Percentiles rank a stretch among this genome's conserved stretches.
Evolutionary conservation across 2,113 vertebrate genomes (phyloP).

Genomic region (Toxotes chatareus): DNA sequence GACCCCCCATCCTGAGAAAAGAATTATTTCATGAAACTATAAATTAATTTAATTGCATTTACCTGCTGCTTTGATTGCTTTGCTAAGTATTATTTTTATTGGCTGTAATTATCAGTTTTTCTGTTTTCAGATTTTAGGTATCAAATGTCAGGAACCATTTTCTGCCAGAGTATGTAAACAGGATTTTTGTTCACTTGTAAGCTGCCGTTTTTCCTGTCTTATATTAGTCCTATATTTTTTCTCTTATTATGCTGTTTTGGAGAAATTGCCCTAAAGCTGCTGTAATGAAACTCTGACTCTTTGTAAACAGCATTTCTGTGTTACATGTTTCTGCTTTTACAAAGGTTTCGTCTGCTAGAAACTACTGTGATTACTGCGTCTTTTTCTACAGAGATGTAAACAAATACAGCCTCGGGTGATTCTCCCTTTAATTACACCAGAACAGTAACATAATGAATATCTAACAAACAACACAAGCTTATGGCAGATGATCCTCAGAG

Average conservation of each 20-base stretch:
- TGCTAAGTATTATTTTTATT: too few relatives aligned
- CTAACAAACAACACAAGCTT: neutral
- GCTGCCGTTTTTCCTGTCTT: neutral
- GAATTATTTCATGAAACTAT: too few relatives aligned
- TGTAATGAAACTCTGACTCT: slow-evolving; percentile 26
- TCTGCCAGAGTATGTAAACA: too few relatives aligned
- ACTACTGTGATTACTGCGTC: neutral
- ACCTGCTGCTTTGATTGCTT: too few relatives aligned
- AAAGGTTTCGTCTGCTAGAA: slow-evolving; percentile 6
- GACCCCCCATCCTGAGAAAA: too few relatives aligned
- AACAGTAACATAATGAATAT: slow-evolving; percentile 10
- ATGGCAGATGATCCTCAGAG: neutral
- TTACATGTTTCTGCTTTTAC: slow-evolving; percentile 23
- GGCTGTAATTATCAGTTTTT: too few relatives aligned
- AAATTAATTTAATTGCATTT: too few relatives aligned
- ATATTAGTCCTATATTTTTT: slow-evolving; percentile 2
- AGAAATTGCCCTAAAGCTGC: slow-evolving; percentile 16
- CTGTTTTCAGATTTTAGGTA: neutral
- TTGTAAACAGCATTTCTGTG: slow-evolving; percentile 19
- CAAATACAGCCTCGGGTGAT: slow-evolving; percentile 12
- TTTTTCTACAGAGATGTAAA: slow-evolving; percentile 27
- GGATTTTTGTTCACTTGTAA: too few relatives aligned
- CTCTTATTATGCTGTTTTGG: slow-evolving; percentile 7
- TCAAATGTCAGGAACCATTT: neutral
- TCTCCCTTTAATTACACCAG: slow-evolving; percentile 15